These are phyloP conservation scores for Matsumurasca onukii DNA, from an alignment of 1,140 invertebrate genomes.

Conservation along the genomic window DNA sequence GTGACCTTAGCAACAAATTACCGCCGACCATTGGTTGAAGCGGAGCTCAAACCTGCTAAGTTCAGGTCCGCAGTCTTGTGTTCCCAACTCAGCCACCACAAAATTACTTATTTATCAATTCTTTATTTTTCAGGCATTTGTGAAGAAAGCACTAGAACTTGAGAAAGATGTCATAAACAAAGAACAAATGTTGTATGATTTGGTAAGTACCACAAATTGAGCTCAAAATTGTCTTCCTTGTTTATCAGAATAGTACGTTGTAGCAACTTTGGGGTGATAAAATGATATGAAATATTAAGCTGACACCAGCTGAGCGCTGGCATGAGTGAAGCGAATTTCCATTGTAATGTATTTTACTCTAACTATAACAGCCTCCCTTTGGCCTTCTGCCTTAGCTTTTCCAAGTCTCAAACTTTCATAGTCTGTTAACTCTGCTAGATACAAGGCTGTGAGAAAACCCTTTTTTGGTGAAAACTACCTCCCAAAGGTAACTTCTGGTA, in stretches of 20 bases:
- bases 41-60: background rate
- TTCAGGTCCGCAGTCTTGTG: background rate
- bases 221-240: background rate
- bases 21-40: background rate
- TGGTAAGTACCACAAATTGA: constrained; percentile 34
- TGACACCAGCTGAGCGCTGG: no score
- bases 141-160: background rate
- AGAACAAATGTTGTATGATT: constrained; percentile 48
- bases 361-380: no score
- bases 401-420: no score
- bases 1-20: background rate
- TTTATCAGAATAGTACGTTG: background rate
- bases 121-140: constrained; percentile 13
- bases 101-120: no score
- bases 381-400: no score
- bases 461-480: no score
- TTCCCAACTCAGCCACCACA: background rate
- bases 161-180: constrained; percentile 47
- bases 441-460: no score
- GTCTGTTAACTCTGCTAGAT: no score
- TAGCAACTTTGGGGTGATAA: background rate
- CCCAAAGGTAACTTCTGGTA: no score
- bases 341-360: no score
- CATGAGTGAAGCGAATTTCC: no score
- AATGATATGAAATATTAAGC: no score